These are phyloP conservation scores for Lineus longissimus DNA, from an alignment of 1,140 invertebrate species.

Conservation along the genomic window DNA sequence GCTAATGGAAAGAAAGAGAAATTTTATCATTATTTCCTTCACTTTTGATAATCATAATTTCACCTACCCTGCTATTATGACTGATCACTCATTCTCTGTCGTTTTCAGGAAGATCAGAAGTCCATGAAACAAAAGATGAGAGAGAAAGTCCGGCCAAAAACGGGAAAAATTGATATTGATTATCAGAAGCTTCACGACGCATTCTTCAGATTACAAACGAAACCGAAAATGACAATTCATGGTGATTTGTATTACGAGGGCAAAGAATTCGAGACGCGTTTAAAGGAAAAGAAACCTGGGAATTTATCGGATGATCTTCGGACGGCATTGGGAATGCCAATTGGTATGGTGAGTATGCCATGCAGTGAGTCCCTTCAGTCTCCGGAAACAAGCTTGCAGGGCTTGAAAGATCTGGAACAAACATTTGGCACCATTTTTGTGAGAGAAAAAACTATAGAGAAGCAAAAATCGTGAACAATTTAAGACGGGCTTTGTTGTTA, in stretches of 20 bases:
- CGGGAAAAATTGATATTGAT: slow-evolving; percentile 99
- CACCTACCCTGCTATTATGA: too few relatives aligned
- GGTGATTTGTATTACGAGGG: slow-evolving; percentile 99
- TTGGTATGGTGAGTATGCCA: slow-evolving; percentile 69
- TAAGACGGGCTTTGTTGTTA: too few relatives aligned
- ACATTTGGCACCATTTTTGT: background rate
- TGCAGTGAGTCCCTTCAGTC: background rate
- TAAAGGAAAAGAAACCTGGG: slow-evolving; percentile 98
- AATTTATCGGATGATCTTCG: slow-evolving; percentile 93
- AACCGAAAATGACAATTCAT: slow-evolving; percentile 97
- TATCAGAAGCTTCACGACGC: slow-evolving; percentile 99
- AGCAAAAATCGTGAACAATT: too few relatives aligned
- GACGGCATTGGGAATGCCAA: slow-evolving; percentile 96
- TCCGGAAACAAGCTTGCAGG: too few relatives aligned
- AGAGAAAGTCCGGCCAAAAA: slow-evolving; percentile 91
- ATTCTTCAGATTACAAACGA: slow-evolving; percentile 99
- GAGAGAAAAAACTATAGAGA: too few relatives aligned
- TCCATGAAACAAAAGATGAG: slow-evolving; percentile 98
- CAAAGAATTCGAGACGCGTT: slow-evolving; percentile 97
- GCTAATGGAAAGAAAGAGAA: too few relatives aligned
- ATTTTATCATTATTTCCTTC: too few relatives aligned
- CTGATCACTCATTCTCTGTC: slow-evolving; percentile 7
- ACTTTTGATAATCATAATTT: too few relatives aligned
- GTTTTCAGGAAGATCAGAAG: slow-evolving; percentile 79
- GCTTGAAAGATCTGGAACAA: too few relatives aligned